Evolutionary conservation across 2,113 vertebrate genomes (phyloP), one percentile per base, ranked within the genome.

Genomic region (Cavia aperea): DNA sequence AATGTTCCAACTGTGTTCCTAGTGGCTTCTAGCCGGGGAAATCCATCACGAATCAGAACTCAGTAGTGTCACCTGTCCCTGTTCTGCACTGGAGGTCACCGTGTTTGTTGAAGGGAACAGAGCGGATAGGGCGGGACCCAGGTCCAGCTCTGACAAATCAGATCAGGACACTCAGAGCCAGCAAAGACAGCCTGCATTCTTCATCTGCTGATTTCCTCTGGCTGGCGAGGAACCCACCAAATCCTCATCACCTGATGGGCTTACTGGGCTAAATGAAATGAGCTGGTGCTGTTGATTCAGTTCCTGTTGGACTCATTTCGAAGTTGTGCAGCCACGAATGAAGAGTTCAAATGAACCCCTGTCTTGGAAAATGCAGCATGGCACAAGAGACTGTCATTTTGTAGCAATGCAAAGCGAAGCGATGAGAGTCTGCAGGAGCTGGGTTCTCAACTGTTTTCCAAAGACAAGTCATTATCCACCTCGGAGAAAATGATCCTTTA

Each of bases 121-220:
- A 91, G 66, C 89, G 63, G 46, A 93, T 84, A 70, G 46, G 90
- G 82, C 49, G n/a, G 72, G 58, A 51, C 72, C 82, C 21, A 46
- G 58, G 56, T 66, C 10, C n/a, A 68, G 84, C 21, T 73, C 15
- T 56, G 87, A 62, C 11, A 81, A 66, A 49, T 83, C 14, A n/a
- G 72, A 36, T 49, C 24, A 14, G 93, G 93, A 36, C 78, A 72
- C 4, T 2, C 14, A 0, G 49, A 65, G 77, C 51, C 92, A 63
- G 31, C 0, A 0, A 88, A 62, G 36, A 23, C 84, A 94, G 93
- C 63, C 49, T 95, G 95, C 91, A 89, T 81, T 60, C 92, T 51
- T 95, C 95, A 94, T 93, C 86, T 96, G 95, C 94, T 96, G 78
- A 51, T 94, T 95, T 96, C 92, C 90, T 94, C 58, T 58, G 81